A percentile compares a stretch with the other conserved stretches of the same genome.
Conservation (phyloP, 92 coral and sea anemone species). For the Epizoanthus rinbou region DNA sequence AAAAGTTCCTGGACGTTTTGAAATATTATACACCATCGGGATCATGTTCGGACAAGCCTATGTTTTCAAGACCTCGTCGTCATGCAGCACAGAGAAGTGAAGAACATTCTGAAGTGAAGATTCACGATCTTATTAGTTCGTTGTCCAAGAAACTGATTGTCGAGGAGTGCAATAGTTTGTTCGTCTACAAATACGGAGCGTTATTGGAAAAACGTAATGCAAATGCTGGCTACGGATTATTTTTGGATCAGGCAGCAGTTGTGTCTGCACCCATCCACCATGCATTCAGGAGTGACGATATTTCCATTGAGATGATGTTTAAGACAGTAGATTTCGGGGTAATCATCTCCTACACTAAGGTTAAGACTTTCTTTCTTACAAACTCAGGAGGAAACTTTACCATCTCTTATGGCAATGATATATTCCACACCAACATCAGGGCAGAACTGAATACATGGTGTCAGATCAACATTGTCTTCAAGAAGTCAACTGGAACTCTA, state of each 20-base stretch:
- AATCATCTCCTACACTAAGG: constrained; percentile 57
- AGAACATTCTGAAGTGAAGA: neutral
- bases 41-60: constrained; percentile 21
- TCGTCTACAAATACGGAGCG: constrained; percentile 42
- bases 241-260: constrained; percentile 52
- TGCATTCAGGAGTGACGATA: constrained; percentile 47
- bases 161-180: constrained; percentile 51
- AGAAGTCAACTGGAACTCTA: constrained; percentile 36
- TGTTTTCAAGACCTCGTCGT: neutral
- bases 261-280: constrained; percentile 47
- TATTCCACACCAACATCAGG: constrained; percentile 46
- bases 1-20: constrained; percentile 44
- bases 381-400: constrained; percentile 39
- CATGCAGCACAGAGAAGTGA: constrained; percentile 3
- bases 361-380: constrained; percentile 54
- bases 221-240: constrained; percentile 61
- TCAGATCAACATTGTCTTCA: constrained; percentile 57
- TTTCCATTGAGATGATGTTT: constrained; percentile 57
- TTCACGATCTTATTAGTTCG: constrained; percentile 8
- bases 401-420: constrained; percentile 49
- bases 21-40: constrained; percentile 29
- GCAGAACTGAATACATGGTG: constrained; percentile 57
- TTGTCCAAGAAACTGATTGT: constrained; percentile 47
- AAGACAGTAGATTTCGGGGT: constrained; percentile 58
- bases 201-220: constrained; percentile 51